phyloP scores from a whole-genome alignment of 1,140 invertebrate species.

The Ceratosolen solmsi region DNA sequence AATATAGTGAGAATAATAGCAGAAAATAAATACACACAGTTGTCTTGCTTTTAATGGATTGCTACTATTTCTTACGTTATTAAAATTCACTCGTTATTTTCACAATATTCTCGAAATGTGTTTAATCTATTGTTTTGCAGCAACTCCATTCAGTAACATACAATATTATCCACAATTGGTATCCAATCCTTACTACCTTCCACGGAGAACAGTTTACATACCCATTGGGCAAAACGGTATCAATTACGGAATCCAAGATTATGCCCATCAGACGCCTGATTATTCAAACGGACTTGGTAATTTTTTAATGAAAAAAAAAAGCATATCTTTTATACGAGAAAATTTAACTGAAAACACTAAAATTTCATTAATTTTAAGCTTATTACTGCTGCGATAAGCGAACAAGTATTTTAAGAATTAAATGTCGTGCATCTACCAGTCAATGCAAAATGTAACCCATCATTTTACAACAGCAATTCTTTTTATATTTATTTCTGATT shows the following conservation, averaged over 20 bases:
- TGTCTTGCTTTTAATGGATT: too few species aligned
- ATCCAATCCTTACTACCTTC: neutral
- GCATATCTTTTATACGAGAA: neutral
- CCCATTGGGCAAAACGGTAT: slow-evolving; percentile 32
- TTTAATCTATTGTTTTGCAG: slow-evolving; percentile 17
- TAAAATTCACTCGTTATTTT: neutral
- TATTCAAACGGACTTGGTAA: slow-evolving; percentile 63
- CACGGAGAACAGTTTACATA: neutral
- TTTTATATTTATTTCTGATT: too few species aligned
- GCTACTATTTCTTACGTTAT: too few species aligned
- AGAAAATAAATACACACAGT: too few species aligned
- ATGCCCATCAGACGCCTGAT: slow-evolving; percentile 57
- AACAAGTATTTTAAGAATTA: too few species aligned
- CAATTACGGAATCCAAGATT: slow-evolving; percentile 53
- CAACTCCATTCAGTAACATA: neutral
- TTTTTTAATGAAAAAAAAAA: slow-evolving; percentile 4
- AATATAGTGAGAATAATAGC: too few species aligned
- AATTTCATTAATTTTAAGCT: neutral
- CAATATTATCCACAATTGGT: slow-evolving; percentile 2
- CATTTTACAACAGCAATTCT: too few species aligned
- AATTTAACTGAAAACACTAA: neutral
- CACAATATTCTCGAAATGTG: too few species aligned
- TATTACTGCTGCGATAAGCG: neutral
- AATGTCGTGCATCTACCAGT: too few species aligned
- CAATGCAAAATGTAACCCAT: too few species aligned